Percentiles rank a stretch among this genome's conserved stretches.
Evolutionary conservation across 2,113 vertebrate species (phyloP).

Genomic region (Equus quagga): DNA sequence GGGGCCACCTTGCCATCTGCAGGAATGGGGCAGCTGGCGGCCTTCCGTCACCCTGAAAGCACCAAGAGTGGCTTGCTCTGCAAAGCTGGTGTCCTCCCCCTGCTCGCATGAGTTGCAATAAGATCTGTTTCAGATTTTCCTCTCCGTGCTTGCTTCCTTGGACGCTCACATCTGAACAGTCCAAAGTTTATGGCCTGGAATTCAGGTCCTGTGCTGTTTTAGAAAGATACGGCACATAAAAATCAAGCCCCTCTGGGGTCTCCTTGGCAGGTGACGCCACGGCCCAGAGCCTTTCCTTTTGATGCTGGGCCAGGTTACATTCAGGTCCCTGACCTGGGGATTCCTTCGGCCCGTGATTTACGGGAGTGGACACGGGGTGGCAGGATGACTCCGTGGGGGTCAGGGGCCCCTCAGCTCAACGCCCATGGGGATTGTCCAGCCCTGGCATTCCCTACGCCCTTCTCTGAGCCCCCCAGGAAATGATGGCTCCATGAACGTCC

Average conservation of each 20-base stretch:
- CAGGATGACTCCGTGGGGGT: neutral
- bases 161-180: neutral
- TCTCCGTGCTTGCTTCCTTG: neutral
- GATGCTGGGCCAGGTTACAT: neutral
- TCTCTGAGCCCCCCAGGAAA: neutral
- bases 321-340: neutral
- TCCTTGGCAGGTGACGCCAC: neutral
- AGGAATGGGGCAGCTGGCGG: accelerated
- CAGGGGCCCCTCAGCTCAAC: neutral
- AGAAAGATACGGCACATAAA: neutral
- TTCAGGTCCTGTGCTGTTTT: neutral
- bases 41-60: neutral
- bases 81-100: neutral
- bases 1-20: accelerated
- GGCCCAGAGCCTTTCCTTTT: neutral
- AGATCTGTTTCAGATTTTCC: neutral
- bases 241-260: neutral
- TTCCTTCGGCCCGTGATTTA: neutral
- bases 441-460: neutral
- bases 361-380: neutral
- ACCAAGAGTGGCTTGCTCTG: neutral
- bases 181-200: neutral
- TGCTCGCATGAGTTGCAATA: neutral
- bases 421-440: neutral
- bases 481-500: accelerated